A percentile compares a stretch with the other conserved stretches of the same genome.
phyloP scores from a whole-genome alignment of 2,113 vertebrate species.

The Oncorhynchus masou region DNA sequence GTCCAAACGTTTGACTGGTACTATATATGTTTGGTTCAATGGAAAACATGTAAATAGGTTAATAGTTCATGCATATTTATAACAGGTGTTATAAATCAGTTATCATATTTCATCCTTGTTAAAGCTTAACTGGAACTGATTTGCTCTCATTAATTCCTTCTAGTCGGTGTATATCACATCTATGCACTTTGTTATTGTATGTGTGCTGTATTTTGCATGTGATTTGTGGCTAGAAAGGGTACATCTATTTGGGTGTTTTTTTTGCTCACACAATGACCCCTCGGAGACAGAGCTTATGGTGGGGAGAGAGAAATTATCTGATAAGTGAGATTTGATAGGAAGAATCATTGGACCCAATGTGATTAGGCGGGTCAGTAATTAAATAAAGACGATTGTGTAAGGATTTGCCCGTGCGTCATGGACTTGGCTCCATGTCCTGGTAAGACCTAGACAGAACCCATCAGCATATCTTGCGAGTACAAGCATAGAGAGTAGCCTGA shows the following conservation, averaged over 20 bases:
- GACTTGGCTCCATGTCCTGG: conserved; percentile 44
- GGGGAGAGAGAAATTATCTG: conserved; percentile 22
- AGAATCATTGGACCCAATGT: conserved; percentile 46
- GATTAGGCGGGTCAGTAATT: conserved; percentile 46
- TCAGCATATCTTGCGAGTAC: conserved; percentile 21
- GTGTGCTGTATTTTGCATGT: not conserved
- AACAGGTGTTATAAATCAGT: too few species aligned
- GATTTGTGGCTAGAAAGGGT: not conserved
- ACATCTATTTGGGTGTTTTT: not conserved
- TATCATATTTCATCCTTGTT: too few species aligned
- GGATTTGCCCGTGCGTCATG: conserved; percentile 39
- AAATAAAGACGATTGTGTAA: conserved; percentile 37
- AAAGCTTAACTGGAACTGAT: too few species aligned
- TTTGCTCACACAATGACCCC: not conserved
- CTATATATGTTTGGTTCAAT: too few species aligned
- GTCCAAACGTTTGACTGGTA: too few species aligned
- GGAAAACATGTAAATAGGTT: too few species aligned
- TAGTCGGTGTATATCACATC: too few species aligned
- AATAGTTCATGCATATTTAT: too few species aligned
- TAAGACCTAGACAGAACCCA: conserved; percentile 24
- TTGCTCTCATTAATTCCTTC: too few species aligned
- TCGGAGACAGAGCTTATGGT: not conserved
- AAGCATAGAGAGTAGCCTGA: not conserved
- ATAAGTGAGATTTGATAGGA: conserved; percentile 49
- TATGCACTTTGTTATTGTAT: too few species aligned